These are phyloP conservation scores for Ecdyonurus torrentis DNA, from an alignment of 2,888 invertebrate species.

Conservation along the genomic window DNA sequence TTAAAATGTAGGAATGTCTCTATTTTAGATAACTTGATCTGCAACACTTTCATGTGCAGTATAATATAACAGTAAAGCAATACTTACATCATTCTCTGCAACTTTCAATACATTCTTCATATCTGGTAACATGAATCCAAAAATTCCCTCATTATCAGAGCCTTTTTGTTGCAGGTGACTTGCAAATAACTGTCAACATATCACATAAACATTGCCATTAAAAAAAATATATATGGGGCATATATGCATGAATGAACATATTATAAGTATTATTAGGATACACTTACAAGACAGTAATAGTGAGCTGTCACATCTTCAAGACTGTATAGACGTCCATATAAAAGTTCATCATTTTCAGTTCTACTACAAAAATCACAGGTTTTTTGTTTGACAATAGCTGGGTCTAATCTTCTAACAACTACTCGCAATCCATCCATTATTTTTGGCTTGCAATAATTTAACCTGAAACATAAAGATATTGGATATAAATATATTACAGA, in stretches of 20 bases:
- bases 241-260: too few species aligned
- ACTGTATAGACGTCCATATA: neutral
- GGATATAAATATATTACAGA: too few species aligned
- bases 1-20: too few species aligned
- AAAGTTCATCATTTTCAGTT: neutral
- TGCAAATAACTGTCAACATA: slow-evolving; percentile 42
- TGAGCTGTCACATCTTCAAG: neutral
- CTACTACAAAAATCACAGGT: neutral
- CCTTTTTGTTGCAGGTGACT: slow-evolving; percentile 52
- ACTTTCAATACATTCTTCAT: slow-evolving; percentile 27
- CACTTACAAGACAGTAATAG: neutral
- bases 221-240: too few species aligned
- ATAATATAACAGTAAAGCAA: too few species aligned
- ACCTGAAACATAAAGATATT: too few species aligned
- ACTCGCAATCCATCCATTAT: neutral
- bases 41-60: too few species aligned
- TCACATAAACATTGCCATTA: slow-evolving; percentile 3
- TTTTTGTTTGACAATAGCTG: neutral
- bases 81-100: neutral
- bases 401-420: neutral
- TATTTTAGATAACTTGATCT: too few species aligned
- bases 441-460: neutral
- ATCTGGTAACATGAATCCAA: slow-evolving; percentile 53
- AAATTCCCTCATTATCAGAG: slow-evolving; percentile 46
- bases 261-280: too few species aligned